phyloP scores from a whole-genome alignment of 1,140 invertebrate species.

The Spodoptera frugiperda region DNA sequence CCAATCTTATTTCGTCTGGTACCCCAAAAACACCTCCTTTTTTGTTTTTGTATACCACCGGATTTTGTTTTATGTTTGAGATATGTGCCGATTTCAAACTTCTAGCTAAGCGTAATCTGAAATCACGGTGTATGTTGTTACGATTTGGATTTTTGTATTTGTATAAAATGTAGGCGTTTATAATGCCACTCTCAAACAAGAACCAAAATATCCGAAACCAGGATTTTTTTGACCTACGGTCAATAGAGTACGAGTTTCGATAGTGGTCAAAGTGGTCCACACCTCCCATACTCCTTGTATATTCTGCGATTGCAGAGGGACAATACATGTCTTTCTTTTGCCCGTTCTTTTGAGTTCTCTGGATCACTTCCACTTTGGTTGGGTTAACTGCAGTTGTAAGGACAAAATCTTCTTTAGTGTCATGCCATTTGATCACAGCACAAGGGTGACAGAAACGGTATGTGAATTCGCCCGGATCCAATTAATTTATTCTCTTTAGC shows the following conservation, averaged over 20 bases:
- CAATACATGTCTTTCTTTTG: constrained; percentile 4
- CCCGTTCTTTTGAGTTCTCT: background rate
- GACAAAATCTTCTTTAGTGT: constrained; percentile 7
- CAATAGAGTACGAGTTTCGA: background rate
- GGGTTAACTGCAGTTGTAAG: background rate
- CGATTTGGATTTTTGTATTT: background rate
- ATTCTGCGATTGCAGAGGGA: background rate
- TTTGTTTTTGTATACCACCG: constrained; percentile 6
- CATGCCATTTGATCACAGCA: constrained; percentile 1
- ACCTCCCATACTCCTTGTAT: background rate
- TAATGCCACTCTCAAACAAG: too few species aligned
- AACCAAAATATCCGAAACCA: background rate
- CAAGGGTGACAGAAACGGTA: background rate
- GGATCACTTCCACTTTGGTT: background rate
- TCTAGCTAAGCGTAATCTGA: background rate
- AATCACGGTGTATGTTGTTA: background rate
- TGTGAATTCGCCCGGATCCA: constrained; percentile 2
- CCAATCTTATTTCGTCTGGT: background rate
- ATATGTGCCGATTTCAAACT: background rate
- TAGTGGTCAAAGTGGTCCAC: constrained; percentile 1
- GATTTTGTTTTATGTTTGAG: background rate
- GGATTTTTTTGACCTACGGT: background rate
- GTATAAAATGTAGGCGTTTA: too few species aligned
- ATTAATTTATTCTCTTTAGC: constrained; percentile 4
- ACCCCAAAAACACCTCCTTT: background rate